Conservation (phyloP, 2,113 vertebrate species). For the Barnardius zonarius region DNA sequence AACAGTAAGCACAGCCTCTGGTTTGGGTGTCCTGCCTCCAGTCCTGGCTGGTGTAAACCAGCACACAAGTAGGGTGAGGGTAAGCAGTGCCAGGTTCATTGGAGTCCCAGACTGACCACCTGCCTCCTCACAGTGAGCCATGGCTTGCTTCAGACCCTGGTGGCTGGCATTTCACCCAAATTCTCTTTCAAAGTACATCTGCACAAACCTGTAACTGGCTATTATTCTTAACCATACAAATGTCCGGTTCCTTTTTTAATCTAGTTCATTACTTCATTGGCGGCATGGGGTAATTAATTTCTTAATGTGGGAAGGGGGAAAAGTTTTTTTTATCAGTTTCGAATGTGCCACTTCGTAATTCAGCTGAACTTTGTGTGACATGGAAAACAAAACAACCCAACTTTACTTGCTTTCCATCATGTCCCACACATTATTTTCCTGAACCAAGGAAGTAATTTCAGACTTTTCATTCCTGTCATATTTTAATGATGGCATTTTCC, state of each 20-base stretch:
- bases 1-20: background rate
- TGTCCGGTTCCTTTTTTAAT: background rate
- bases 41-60: background rate
- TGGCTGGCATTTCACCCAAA: background rate
- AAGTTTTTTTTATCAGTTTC: background rate
- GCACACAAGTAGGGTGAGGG: rapidly evolving
- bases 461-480: background rate
- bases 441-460: background rate
- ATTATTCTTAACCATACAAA: background rate
- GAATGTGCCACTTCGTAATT: background rate
- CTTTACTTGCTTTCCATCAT: background rate
- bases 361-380: background rate
- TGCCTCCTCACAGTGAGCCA: rapidly evolving
- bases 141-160: background rate
- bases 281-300: background rate
- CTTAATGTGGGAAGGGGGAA: background rate
- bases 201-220: background rate
- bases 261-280: background rate
- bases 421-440: background rate
- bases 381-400: background rate
- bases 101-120: background rate
- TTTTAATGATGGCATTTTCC: background rate
- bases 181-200: background rate
- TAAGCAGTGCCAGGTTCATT: background rate
- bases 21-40: background rate